Evolutionary conservation across 2,797 vertebrate species (phyloP).

Genomic region (Microctenopoma stevenorrisi): DNA sequence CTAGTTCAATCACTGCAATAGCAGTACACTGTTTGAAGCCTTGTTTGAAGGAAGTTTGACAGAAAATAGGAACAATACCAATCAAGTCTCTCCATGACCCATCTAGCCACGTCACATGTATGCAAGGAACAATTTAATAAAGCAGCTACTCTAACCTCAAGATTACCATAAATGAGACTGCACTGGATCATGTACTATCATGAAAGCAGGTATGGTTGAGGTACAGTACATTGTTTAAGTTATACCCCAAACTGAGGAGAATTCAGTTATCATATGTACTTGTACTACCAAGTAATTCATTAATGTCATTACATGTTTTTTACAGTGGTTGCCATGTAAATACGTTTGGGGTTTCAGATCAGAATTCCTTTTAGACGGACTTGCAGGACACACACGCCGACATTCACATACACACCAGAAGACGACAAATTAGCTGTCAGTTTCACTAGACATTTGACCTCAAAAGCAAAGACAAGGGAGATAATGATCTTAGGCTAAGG

Average conservation of each 20-base stretch:
- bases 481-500: constrained; percentile 76
- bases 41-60: constrained; percentile 42
- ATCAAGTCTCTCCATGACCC: constrained; percentile 11
- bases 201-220: constrained; percentile 31
- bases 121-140: constrained; percentile 30
- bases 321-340: constrained; percentile 1
- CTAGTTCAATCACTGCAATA: constrained; percentile 39
- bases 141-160: constrained; percentile 9
- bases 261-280: constrained; percentile 30
- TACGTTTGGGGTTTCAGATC: constrained; percentile 5
- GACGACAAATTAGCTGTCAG: constrained; percentile 75
- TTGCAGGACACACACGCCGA: constrained; percentile 18
- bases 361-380: constrained; percentile 7
- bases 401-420: constrained; percentile 35
- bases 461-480: constrained; percentile 69
- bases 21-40: constrained; percentile 43
- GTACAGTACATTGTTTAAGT: constrained; percentile 35
- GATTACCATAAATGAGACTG: constrained; percentile 16
- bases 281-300: constrained; percentile 2
- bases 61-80: constrained; percentile 36
- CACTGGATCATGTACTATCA: constrained; percentile 5
- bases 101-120: constrained; percentile 20
- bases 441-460: constrained; percentile 71
- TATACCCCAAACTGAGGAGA: constrained; percentile 17
- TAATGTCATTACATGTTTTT: constrained; percentile 15